These are phyloP conservation scores for Epiblema foenella DNA, from an alignment of 2,888 invertebrate species.

Conservation along the genomic window DNA sequence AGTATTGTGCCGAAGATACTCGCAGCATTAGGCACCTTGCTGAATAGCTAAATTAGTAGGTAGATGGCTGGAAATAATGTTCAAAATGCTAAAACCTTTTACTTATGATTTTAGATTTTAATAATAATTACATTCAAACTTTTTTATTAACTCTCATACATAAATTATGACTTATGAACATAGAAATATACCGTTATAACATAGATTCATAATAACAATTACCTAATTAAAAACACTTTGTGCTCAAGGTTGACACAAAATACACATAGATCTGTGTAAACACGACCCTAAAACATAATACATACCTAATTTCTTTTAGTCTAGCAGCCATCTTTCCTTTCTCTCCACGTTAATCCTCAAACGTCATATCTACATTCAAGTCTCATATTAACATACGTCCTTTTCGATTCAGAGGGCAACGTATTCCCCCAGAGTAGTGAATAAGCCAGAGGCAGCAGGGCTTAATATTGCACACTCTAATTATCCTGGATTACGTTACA, in stretches of 20 bases:
- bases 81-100: no score
- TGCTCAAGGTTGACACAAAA: background rate
- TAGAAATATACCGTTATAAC: no score
- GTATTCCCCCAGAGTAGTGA: constrained; percentile 52
- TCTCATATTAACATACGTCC: background rate
- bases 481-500: constrained; percentile 59
- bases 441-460: constrained; percentile 60
- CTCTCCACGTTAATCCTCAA: background rate
- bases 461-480: constrained; percentile 63
- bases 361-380: background rate
- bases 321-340: constrained; percentile 16
- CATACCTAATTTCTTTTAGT: constrained; percentile 18
- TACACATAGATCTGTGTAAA: background rate
- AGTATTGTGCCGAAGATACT: no score
- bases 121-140: no score
- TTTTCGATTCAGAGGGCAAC: background rate
- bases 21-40: no score
- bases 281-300: constrained; percentile 14
- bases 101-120: no score
- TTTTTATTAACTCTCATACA: no score
- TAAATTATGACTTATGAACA: no score
- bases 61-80: no score
- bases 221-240: no score
- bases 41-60: no score
- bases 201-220: no score